These are phyloP conservation scores for Drosophila quadrilineata DNA, from an alignment of 1,140 invertebrate genomes.

Conservation along the genomic window DNA sequence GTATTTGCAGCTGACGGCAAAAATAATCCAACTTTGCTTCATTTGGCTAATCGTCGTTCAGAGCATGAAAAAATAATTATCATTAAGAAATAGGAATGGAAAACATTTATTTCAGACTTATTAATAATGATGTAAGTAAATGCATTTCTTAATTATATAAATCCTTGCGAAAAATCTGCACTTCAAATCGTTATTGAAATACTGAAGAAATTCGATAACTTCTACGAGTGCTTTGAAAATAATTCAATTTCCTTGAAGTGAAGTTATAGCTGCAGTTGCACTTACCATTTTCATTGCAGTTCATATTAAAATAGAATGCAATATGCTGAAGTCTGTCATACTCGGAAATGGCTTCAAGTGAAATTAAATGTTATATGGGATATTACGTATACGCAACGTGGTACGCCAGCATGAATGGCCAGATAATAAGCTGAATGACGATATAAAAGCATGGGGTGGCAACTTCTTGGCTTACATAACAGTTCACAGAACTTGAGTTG, in stretches of 20 bases:
- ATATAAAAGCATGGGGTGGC: slow-evolving; percentile 24
- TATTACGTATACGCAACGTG: slow-evolving; percentile 64
- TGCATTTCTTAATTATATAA: too few species aligned
- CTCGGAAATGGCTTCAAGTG: slow-evolving; percentile 50
- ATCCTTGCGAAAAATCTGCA: too few species aligned
- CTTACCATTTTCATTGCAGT: slow-evolving; percentile 37
- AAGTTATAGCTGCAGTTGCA: not conserved
- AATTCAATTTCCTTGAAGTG: not conserved
- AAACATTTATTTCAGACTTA: too few species aligned
- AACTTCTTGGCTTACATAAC: slow-evolving; percentile 12
- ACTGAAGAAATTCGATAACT: too few species aligned
- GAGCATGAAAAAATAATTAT: slow-evolving; percentile 37
- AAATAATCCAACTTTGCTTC: too few species aligned
- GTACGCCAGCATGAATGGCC: slow-evolving; percentile 50
- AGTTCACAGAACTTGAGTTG: slow-evolving; percentile 32
- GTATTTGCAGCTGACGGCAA: too few species aligned
- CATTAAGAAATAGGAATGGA: slow-evolving; percentile 20
- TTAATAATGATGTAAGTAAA: too few species aligned
- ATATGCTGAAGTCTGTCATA: slow-evolving; percentile 43
- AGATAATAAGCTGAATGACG: slow-evolving; percentile 61
- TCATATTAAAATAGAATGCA: slow-evolving; percentile 71
- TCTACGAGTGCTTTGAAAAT: too few species aligned
- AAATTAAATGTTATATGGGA: slow-evolving; percentile 69
- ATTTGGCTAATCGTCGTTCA: too few species aligned
- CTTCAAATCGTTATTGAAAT: too few species aligned